Evolutionary conservation across 2,888 invertebrate genomes (phyloP).

Genomic region (Opisthograptis luteolata): DNA sequence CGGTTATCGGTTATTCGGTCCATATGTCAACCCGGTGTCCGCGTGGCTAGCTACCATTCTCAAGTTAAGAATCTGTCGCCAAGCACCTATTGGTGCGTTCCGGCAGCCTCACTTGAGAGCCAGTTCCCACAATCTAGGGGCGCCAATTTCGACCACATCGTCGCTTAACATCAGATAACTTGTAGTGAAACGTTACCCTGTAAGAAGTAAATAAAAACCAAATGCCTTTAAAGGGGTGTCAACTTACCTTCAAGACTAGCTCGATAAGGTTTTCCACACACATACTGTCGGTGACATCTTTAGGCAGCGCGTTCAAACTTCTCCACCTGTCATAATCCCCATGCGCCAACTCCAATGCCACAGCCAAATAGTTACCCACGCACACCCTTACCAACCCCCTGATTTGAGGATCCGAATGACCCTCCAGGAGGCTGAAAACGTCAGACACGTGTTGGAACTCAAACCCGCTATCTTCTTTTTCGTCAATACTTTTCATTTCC

Average conservation of each 20-base stretch:
- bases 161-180: too few species aligned
- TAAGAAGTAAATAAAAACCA: too few species aligned
- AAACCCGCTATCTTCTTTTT: conserved; percentile 49
- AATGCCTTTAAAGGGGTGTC: not conserved
- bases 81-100: too few species aligned
- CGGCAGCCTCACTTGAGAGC: too few species aligned
- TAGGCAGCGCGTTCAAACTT: conserved; percentile 59
- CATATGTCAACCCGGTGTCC: too few species aligned
- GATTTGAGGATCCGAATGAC: conserved; percentile 92
- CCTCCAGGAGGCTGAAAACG: conserved; percentile 86
- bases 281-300: conserved; percentile 65
- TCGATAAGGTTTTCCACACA: conserved; percentile 77
- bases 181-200: too few species aligned
- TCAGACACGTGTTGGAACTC: conserved; percentile 87
- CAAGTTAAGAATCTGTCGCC: too few species aligned
- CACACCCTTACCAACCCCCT: conserved; percentile 88
- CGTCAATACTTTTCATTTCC: conserved; percentile 37
- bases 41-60: too few species aligned
- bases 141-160: too few species aligned
- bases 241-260: conserved; percentile 82
- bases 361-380: conserved; percentile 87
- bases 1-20: too few species aligned
- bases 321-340: conserved; percentile 83
- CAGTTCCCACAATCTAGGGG: too few species aligned
- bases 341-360: conserved; percentile 83